These are phyloP conservation scores for Melinaea menophilus DNA, from an alignment of 2,888 invertebrate species.

Conservation along the genomic window DNA sequence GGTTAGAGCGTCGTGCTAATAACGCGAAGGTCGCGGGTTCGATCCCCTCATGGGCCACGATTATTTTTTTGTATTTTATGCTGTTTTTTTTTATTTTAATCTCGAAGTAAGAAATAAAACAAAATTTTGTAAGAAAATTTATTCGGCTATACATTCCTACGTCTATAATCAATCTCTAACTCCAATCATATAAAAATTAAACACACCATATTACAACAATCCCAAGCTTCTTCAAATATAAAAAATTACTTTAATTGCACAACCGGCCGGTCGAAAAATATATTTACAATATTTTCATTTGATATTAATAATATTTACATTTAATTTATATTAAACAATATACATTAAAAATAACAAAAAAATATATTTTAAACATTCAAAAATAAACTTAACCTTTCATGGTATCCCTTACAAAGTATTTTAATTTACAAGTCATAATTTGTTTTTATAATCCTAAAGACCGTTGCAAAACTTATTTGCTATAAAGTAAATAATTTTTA, in stretches of 20 bases:
- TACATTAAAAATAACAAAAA: not conserved
- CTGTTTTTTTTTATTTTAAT: constrained; percentile 3
- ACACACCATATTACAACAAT: constrained; percentile 7
- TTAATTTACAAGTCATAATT: not conserved
- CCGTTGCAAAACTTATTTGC: not conserved
- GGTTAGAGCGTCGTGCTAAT: constrained; percentile 87
- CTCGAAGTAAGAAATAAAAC: not conserved
- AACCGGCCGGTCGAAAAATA: constrained; percentile 64
- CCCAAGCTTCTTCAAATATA: constrained; percentile 3
- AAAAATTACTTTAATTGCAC: constrained; percentile 56
- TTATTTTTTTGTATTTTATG: constrained; percentile 10
- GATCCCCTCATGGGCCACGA: constrained; percentile 83
- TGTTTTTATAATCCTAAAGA: constrained; percentile 1
- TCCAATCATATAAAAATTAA: constrained; percentile 6
- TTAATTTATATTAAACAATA: constrained; percentile 1
- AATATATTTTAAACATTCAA: not conserved
- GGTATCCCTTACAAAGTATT: not conserved
- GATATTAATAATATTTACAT: constrained; percentile 12
- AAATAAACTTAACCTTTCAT: not conserved
- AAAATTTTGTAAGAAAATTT: not conserved
- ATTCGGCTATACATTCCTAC: not conserved
- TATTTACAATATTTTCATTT: constrained; percentile 29
- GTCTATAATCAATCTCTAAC: not conserved
- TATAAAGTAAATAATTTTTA: constrained; percentile 9
- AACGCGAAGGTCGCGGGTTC: constrained; percentile 87